A percentile compares a stretch with the other conserved stretches of the same genome.
Conservation (phyloP, 2,888 invertebrate genomes). For the Pristionchus entomophagus region DNA sequence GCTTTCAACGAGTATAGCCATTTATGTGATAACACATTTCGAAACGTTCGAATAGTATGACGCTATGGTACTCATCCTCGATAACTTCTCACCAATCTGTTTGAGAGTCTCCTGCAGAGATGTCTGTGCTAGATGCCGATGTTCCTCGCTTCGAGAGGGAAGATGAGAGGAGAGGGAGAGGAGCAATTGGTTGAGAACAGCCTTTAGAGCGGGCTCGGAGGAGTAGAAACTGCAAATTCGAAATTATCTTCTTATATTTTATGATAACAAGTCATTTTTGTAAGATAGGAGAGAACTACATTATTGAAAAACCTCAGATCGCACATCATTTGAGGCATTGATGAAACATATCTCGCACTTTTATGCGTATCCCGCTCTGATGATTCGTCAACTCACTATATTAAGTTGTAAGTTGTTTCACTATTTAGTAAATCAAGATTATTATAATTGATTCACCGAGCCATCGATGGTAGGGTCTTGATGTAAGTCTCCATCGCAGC, state of each 20-base stretch:
- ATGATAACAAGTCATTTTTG: neutral
- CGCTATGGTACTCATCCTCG: no score
- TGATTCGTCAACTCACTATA: no score
- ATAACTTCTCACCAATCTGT: slow-evolving; percentile 55
- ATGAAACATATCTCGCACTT: no score
- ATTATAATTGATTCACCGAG: no score
- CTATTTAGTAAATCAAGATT: no score
- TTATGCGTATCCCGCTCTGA: no score
- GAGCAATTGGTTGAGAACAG: slow-evolving; percentile 59
- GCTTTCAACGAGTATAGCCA: no score
- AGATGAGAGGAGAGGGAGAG: slow-evolving; percentile 60
- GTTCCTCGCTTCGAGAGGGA: slow-evolving; percentile 65
- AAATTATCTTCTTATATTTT: neutral
- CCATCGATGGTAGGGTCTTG: slow-evolving; percentile 56
- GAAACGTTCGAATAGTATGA: no score
- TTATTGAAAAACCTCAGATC: no score
- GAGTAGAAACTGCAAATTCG: slow-evolving; percentile 61
- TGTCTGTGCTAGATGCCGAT: slow-evolving; percentile 57
- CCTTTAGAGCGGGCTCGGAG: slow-evolving; percentile 60
- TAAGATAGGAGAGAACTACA: neutral
- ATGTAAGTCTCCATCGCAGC: slow-evolving; percentile 62
- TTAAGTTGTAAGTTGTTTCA: no score
- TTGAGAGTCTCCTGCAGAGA: slow-evolving; percentile 57
- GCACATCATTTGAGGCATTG: no score
- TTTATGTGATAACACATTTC: no score